A percentile compares a stretch with the other conserved stretches of the same genome.
These are phyloP conservation scores for Salvelinus namaycush DNA, from an alignment of 2,113 vertebrate genomes.

Conservation along the genomic window DNA sequence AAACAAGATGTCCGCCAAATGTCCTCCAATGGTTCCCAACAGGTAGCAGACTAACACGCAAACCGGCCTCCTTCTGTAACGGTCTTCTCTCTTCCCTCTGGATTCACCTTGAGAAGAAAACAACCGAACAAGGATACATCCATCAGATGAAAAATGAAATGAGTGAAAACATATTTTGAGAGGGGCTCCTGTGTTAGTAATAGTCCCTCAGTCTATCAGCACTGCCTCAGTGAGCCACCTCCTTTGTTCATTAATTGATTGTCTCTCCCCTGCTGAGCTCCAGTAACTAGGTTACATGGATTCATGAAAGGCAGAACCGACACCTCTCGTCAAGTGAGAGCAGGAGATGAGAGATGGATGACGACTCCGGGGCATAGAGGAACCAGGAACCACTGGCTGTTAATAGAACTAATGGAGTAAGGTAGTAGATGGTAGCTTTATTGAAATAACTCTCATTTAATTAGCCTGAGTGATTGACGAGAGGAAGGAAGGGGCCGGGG, in stretches of 20 bases:
- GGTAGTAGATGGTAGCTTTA: conserved; percentile 58
- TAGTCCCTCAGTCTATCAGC: conserved; percentile 52
- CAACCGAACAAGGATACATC: not conserved
- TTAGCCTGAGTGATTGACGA: conserved; percentile 49
- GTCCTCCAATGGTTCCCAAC: conserved; percentile 23
- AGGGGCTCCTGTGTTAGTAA: conserved; percentile 51
- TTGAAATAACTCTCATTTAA: conserved; percentile 70
- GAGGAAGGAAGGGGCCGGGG: conserved; percentile 24
- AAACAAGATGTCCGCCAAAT: not conserved
- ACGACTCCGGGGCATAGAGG: conserved; percentile 37
- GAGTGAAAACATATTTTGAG: conserved; percentile 55
- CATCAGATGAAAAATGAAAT: conserved; percentile 2
- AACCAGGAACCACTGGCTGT: conserved; percentile 51
- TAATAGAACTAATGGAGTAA: conserved; percentile 74
- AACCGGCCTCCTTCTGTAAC: not conserved
- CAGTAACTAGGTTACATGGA: conserved; percentile 75
- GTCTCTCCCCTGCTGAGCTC: conserved; percentile 67
- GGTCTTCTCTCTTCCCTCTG: not conserved
- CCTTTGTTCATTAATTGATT: conserved; percentile 79
- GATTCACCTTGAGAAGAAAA: not conserved
- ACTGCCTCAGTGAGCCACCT: conserved; percentile 61
- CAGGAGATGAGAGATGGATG: conserved; percentile 44
- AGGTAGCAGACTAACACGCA: conserved; percentile 17
- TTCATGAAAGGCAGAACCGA: conserved; percentile 59
- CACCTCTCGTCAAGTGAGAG: conserved; percentile 36